Evolutionary conservation across 2,797 vertebrate species (phyloP).

Genomic region (Chaenodraco wilsoni): DNA sequence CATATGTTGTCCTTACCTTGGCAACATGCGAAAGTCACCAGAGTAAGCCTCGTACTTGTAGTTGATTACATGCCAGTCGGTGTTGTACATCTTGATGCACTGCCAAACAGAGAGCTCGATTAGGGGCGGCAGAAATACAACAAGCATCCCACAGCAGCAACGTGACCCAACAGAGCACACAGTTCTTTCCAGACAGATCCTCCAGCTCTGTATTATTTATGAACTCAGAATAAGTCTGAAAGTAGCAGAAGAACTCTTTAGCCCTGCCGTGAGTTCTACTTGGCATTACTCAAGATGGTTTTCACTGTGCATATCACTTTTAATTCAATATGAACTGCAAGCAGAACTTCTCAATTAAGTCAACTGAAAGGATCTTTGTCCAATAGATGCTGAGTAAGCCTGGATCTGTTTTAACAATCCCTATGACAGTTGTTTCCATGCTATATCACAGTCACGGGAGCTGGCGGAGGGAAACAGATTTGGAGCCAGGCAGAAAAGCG

Average conservation of each 20-base stretch:
- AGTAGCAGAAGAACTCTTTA: not conserved
- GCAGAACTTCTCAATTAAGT: constrained; percentile 22
- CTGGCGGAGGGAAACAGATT: constrained; percentile 31
- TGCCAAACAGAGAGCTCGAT: constrained; percentile 78
- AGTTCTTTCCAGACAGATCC: constrained; percentile 8
- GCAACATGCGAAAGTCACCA: constrained; percentile 95
- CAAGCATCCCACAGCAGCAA: constrained; percentile 14
- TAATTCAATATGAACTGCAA: constrained; percentile 19
- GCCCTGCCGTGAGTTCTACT: not conserved
- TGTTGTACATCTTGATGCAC: constrained; percentile 98
- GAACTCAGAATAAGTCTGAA: constrained; percentile 12
- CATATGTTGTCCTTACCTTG: constrained; percentile 85
- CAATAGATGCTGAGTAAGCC: constrained; percentile 33
- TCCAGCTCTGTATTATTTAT: not conserved
- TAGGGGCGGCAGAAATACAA: constrained; percentile 45
- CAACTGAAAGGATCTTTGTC: constrained; percentile 58
- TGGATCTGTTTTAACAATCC: constrained; percentile 32
- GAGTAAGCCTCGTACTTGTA: constrained; percentile 98
- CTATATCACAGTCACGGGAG: constrained; percentile 36
- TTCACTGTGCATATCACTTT: constrained; percentile 11
- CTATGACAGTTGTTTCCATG: constrained; percentile 33
- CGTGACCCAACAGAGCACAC: not conserved
- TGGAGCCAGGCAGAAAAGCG: constrained; percentile 22
- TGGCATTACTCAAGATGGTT: constrained; percentile 7
- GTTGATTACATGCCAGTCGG: constrained; percentile 94